Base-by-base conservation (phyloP, 2,113 vertebrate species). In the Archilochus colubris region DNA sequence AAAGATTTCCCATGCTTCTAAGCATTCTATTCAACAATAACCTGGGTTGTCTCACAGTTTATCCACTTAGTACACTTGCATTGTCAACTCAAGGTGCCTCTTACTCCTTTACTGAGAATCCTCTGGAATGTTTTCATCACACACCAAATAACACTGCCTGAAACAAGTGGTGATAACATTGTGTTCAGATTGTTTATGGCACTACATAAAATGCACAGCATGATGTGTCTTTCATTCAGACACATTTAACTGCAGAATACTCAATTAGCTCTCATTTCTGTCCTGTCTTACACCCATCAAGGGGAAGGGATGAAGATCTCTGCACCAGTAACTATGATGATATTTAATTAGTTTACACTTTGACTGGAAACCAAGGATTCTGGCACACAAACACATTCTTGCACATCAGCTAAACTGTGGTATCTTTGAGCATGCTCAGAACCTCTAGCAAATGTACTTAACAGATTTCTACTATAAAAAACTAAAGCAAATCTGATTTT, bases 111-210 rank as follows among this genome's bases (percentile, higher is more conserved):
- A 94, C 50, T 53, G 33, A 88, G 51, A 70, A 44, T 54, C 59
- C 57, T 95, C 79, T 3, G 10, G 61, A 95, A 70, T 55, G 82
- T 66, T 93, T 88, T 86, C 82, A 80, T 82, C 67, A 81, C 48
- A 55, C 22, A 23, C 38, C 77, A 70, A 89, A 89, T 40, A 89
- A 63, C 75, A 24, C 23, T 46, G 89, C 61, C 58, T 83, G 64
- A 93, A 96, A 89, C 44, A 83, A 91, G 72, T 38, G 61, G 79
- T 40, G 94, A 78, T 93, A 86, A 70, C 68, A 81, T 88, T 72
- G 81, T 40, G 50, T 64, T 93, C 68, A 59, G 51, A 85, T 40
- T 91, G 72, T 88, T 96, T 78, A 75, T 15, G 70, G 53, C 3
- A 1, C 67, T 83, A 90, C 72, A 78, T 89, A 88, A 95, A 94